Base-by-base conservation (phyloP, 2,113 vertebrate genomes). In the Platichthys flesus region DNA sequence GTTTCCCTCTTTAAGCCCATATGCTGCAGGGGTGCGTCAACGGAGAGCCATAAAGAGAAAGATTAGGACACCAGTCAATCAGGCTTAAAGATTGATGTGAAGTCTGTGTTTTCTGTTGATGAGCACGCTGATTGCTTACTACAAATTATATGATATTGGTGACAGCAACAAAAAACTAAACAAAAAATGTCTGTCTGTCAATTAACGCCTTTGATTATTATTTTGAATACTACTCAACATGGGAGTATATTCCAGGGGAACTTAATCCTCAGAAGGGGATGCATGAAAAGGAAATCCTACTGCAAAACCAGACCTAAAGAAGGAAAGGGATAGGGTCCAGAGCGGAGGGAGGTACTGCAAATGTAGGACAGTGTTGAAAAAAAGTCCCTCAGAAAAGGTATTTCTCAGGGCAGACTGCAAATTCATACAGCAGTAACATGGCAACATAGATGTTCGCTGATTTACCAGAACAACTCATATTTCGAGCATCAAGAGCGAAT, bases 101-200 rank as follows among this genome's bases (percentile, higher is more conserved):
- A n/a, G 90, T 91, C 82, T 88, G 82, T 92, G 85, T 89, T 90
- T 67, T 67, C 49, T 72, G 81, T 76, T 91, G 89, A 92, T 91
- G 92, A 92, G 85, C 83, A 69, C 79, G 85, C 88, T 49, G 72
- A 63, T 70, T 72, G 79, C 74, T 24, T 14, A 40, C 10, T 37
- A 12, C 12, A 28, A 20, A 5, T 12, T 2, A 6, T 42, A 3
- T 42, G 40, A 42, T 42, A 42, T 13, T 13, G 40, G 40, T 42
- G 40, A 42, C 12, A 42, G 40, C 37, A 40, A 16, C 28, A 28
- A 5, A 5, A 37, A 8, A 69, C 73, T 70, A 68, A 67, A 52
- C 71, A 69, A 76, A 71, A 74, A 77, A 77, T 23, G 57, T 15
- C 82, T 82, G 75, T 89, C 85, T 67, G 52, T 76, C 64, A 37